Evolutionary conservation across 2,113 vertebrate species (phyloP).

Genomic region (Syngnathoides biaculeatus): DNA sequence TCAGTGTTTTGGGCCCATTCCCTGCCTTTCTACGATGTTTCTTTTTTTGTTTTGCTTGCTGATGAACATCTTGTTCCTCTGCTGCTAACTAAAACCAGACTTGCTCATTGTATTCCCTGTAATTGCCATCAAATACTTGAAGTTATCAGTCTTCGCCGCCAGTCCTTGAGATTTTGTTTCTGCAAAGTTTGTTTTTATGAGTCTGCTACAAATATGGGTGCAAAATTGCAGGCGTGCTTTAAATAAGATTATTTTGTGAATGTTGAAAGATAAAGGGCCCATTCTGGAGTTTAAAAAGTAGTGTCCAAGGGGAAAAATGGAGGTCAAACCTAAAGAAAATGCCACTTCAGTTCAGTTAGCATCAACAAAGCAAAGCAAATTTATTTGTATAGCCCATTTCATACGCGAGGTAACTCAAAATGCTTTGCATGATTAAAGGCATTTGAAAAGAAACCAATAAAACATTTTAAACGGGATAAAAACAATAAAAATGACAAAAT

Average conservation of each 20-base stretch:
- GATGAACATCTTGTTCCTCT: slow-evolving; percentile 32
- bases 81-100: slow-evolving; percentile 28
- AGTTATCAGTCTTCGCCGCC: slow-evolving; percentile 27
- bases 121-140: slow-evolving; percentile 43
- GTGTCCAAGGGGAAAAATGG: too few relatives aligned
- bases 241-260: not conserved
- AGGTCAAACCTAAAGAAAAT: not conserved
- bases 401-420: too few relatives aligned
- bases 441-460: too few relatives aligned
- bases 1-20: slow-evolving; percentile 14
- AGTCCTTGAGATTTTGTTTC: slow-evolving; percentile 21
- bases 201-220: not conserved
- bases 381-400: too few relatives aligned
- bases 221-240: not conserved
- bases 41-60: slow-evolving; percentile 36
- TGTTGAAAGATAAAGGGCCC: not conserved
- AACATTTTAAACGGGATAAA: too few relatives aligned
- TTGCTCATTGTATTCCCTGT: slow-evolving; percentile 19
- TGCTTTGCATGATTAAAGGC: too few relatives aligned
- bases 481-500: too few relatives aligned
- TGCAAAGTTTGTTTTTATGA: not conserved
- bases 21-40: slow-evolving; percentile 23
- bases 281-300: not conserved
- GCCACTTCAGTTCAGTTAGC: not conserved
- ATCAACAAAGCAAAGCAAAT: too few relatives aligned